Conservation (phyloP, 2,888 invertebrate genomes). For the Macrosoma leucophasiata region DNA sequence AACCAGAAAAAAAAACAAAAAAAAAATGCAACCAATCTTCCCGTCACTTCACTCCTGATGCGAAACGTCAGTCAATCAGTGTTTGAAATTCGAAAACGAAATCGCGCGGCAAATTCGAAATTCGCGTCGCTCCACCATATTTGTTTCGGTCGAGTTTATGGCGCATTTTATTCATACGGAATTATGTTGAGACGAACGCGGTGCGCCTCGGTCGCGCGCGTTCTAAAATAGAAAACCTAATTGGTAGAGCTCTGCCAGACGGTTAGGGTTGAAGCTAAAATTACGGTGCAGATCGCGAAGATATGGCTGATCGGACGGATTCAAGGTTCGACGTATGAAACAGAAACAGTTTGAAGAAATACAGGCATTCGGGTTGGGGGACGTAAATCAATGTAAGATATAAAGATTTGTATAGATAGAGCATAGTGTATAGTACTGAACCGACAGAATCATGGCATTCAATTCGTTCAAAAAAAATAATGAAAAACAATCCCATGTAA, state of each 20-base stretch:
- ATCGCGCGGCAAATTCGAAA: conserved; percentile 22
- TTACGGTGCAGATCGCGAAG: conserved; percentile 38
- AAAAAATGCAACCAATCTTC: too few species aligned
- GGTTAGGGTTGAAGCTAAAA: conserved; percentile 57
- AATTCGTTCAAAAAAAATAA: too few species aligned
- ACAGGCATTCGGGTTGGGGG: conserved; percentile 14
- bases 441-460: too few species aligned
- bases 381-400: conserved; percentile 1
- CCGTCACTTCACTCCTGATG: too few species aligned
- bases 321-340: conserved; percentile 31
- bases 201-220: conserved; percentile 36
- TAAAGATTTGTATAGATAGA: not conserved
- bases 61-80: too few species aligned
- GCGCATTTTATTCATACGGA: conserved; percentile 19
- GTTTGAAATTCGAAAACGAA: too few species aligned
- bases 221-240: conserved; percentile 63
- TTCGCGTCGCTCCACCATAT: conserved; percentile 23
- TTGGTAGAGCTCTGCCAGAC: conserved; percentile 52
- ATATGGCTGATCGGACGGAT: conserved; percentile 30
- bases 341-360: conserved; percentile 29
- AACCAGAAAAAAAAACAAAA: too few species aligned
- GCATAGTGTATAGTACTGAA: too few species aligned
- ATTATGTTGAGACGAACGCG: conserved; percentile 30
- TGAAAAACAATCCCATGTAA: too few species aligned
- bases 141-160: conserved; percentile 24